Base-by-base conservation (phyloP, 1,140 invertebrate genomes). In the Papilio aristodemus region DNA sequence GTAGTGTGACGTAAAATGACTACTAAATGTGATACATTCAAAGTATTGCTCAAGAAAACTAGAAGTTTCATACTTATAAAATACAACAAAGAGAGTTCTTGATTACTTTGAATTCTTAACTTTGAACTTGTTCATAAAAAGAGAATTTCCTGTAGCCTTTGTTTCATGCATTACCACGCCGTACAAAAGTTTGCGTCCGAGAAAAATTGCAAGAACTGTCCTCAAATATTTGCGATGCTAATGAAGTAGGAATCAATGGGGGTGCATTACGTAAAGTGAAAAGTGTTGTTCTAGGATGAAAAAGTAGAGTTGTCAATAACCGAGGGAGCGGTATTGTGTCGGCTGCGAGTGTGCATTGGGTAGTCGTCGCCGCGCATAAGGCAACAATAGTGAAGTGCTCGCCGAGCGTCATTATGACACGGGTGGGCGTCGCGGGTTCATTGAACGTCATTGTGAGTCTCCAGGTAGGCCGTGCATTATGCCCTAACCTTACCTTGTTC, bases 341-440 rank as follows among this genome's bases (percentile, higher is more conserved):
- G 58, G 6, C 58, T 14, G 58, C 41, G 17, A 64, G 41, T 66
- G 41, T 66, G 41, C 63, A 70, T 46, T 60, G 69, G 72, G 41
- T 50, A 63, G 22, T n/a, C n/a, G 39, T 27, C 57, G 57, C 36
- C 70, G 68, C 69, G 72, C 71, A 78, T 77, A 71, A 81, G 83
- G 69, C 72, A 77, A 83, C 79, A 84, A 84, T 86, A 74, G 79
- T 67, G 73, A 76, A 76, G 73, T 76, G 78, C 73, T 73, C 74
- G 73, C 72, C 73, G 70, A 77, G 71, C 72, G 80, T 78, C 81
- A 87, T 80, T 86, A 86, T 87, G 84, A 85, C 81, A 82, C 76
- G 82, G 81, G 87, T 87, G 83, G 85, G 87, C 82, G 86, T 78
- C 76, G 74, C 74, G 83, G 74, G 89, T 85, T 89, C 83, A 86